These are phyloP conservation scores for Papilio demoleus DNA, from an alignment of 2,888 invertebrate genomes.

Conservation along the genomic window DNA sequence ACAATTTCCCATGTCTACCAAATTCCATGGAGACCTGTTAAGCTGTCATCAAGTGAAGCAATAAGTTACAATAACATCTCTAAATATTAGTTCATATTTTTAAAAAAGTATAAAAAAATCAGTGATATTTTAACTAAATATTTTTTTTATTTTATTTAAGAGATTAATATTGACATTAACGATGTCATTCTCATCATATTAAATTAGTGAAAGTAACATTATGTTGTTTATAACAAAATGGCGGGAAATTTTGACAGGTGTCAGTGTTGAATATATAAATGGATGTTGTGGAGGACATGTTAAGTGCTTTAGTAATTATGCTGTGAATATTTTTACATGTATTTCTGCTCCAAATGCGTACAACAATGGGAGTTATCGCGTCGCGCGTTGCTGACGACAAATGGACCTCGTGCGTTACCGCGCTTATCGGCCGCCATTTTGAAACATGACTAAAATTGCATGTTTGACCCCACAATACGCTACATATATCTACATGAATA, in stretches of 20 bases:
- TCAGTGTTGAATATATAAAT: background rate
- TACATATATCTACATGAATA: no score
- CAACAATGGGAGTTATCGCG: conserved; percentile 55
- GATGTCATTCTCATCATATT: background rate
- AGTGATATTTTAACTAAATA: no score
- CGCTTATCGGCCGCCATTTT: conserved; percentile 20
- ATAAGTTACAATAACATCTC: no score
- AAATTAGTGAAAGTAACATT: background rate
- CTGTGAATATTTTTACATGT: conserved; percentile 35
- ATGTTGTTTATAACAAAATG: background rate
- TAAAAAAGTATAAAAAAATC: no score
- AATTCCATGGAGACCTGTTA: no score
- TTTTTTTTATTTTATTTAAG: no score
- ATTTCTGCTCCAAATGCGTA: conserved; percentile 66
- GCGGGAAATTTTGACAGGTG: conserved; percentile 4
- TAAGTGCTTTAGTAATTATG: conserved; percentile 8
- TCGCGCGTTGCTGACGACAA: conserved; percentile 43
- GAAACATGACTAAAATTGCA: conserved; percentile 6
- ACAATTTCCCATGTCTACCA: no score
- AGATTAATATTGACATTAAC: no score
- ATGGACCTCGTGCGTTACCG: conserved; percentile 29
- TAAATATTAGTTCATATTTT: no score
- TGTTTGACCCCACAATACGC: conserved; percentile 2
- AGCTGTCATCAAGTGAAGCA: no score
- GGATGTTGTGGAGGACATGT: background rate